Evolutionary conservation across 2,113 vertebrate genomes (phyloP), one percentile per base, ranked within the genome.

Genomic region (Tragelaphus buxtoni): DNA sequence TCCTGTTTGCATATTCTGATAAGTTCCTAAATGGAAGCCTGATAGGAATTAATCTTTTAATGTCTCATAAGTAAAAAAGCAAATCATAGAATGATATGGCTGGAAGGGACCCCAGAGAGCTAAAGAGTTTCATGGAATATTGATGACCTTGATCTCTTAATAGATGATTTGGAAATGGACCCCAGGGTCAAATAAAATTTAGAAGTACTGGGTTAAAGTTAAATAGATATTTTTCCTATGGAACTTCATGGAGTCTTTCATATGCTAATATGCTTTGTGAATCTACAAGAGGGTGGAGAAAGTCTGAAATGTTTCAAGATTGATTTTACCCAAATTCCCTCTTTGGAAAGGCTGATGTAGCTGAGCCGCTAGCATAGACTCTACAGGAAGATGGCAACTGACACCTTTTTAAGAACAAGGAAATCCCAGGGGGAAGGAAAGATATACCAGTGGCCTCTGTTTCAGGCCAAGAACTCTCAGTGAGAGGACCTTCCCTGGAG

Each of bases 391-490:
- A 76, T 72, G n/a, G 72, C 0, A 14, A 42, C 32, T 60, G 82
- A 81, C 35, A 39, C 69, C 77, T 84, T 94, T 83, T 51, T 17
- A 32, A 91, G 39, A 63, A 24, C 69, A 91, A 47, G 47, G 47
- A 69, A 83, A 60, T 90, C 79, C 45, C 83, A 4, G 47, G 87
- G 85, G 91, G 32, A 80, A 96, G 83, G 39, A 91, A 93, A 53
- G 89, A 17, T 79, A 11, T 80, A 76, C 53, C 83, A 14, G 89
- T 45, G 28, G 82, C 82, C 96, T 42, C 58, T 76, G 39, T 94
- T 95, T 83, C 63, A 53, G 85, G 63, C 89, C 83, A 89, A 47
- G 89, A 74, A 82, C 89, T 88, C 89, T 77, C 72, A 84, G 69
- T 7, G 49, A n/a, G 42, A 77, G 63, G 51, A 77, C 74, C 79